Base-by-base conservation (phyloP, 1,140 invertebrate species). In the Pomacea maculata region DNA sequence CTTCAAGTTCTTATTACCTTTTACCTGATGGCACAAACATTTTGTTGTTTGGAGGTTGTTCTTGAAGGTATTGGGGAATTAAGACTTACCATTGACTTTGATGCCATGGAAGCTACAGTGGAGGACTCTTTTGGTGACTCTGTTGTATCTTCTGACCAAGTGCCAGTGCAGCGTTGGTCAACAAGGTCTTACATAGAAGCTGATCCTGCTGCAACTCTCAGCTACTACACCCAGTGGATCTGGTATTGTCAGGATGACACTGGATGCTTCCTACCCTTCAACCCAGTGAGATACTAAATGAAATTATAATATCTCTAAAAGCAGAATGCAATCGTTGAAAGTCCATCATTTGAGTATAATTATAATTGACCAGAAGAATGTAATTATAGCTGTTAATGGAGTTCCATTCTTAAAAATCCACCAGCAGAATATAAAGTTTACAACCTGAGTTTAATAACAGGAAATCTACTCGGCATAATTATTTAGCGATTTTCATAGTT, bases 171-270 rank as follows among this genome's bases (percentile, higher is more conserved):
- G 5, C 57, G 75, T 11, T 76, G 75, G 75, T 76, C 75, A 57
- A 76, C 75, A 15, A 57, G 57, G 21, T 76, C 75, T 6, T 76
- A 76, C 57, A 29, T 76, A 29, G 75, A 76, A 6, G n/a, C 57
- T 6, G 75, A 76, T 21, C 12, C 29, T 34, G 29, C 14, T 3
- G n/a, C 75, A 12, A 55, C 61, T 54, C 19, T 76, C 57, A 76
- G 34, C 75, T 64, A 64, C 75, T 76, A 76, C 75, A 76, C 75
- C 12, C 75, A 76, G 75, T 76, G 75, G 75, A n/a, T 21, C 21
- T 76, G 75, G 75, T 76, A 64, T 63, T 25, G 29, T 29, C 15
- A 12, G 21, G n/a, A 57, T 12, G 25, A 63, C 12, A 19, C 15
- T 12, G 75, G 75, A 9, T 9, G 9, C 8, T 64, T 64, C 4